phyloP scores from a whole-genome alignment of 1,140 invertebrate genomes.

The Geopemphigus sp. region DNA sequence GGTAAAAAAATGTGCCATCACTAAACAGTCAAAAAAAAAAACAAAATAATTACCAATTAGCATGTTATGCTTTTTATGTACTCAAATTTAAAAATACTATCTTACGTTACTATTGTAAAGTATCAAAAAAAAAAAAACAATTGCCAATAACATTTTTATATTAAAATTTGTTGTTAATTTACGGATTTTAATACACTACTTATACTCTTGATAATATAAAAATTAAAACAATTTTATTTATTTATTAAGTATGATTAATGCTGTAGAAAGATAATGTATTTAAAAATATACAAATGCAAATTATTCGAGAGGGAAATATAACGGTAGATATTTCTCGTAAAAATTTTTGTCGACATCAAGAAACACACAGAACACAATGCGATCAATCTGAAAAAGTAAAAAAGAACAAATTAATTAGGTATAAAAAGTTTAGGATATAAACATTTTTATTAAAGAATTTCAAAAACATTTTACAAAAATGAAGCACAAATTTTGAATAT shows the following conservation, averaged over 20 bases:
- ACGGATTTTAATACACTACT: background rate
- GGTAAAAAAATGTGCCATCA: too few species aligned
- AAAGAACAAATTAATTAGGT: background rate
- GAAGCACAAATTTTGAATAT: too few species aligned
- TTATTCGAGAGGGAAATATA: slow-evolving; percentile 66
- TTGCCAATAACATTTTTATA: background rate
- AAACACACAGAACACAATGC: slow-evolving; percentile 81
- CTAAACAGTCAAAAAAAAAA: too few species aligned
- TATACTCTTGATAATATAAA: slow-evolving; percentile 14
- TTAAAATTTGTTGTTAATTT: slow-evolving; percentile 5
- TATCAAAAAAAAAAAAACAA: background rate
- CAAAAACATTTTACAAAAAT: too few species aligned
- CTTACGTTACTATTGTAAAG: background rate
- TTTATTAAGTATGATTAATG: background rate
- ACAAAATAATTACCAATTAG: too few species aligned
- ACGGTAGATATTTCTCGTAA: slow-evolving; percentile 70
- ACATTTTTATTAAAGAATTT: too few species aligned
- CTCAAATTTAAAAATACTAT: too few species aligned
- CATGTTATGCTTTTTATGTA: too few species aligned
- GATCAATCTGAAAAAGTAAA: slow-evolving; percentile 62
- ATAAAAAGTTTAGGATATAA: too few species aligned
- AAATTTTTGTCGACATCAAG: slow-evolving; percentile 68
- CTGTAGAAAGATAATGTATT: background rate
- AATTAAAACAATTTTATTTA: slow-evolving; percentile 16
- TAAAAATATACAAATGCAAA: background rate